Evolutionary conservation across 2,888 invertebrate species (phyloP).

Genomic region (Rhaphigaster nebulosa): DNA sequence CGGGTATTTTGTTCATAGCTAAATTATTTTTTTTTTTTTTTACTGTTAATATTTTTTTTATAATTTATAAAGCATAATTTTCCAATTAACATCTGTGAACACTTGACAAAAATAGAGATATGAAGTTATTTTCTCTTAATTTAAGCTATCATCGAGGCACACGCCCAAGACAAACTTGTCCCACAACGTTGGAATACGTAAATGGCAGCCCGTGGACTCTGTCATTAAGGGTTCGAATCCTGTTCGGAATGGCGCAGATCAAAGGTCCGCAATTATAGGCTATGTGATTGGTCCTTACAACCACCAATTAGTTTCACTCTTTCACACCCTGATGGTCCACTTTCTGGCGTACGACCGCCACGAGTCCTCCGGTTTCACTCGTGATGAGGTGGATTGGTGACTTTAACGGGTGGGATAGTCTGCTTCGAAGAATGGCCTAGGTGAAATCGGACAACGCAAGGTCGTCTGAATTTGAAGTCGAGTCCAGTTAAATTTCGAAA

Average conservation of each 20-base stretch:
- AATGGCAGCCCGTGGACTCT: neutral
- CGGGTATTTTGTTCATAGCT: too few species aligned
- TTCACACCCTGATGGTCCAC: constrained; percentile 25
- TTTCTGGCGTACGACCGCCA: constrained; percentile 7
- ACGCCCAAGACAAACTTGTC: constrained; percentile 18
- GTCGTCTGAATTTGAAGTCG: neutral
- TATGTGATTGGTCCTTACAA: neutral
- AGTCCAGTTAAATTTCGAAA: neutral
- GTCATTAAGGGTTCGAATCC: constrained; percentile 23
- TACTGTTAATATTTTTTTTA: neutral
- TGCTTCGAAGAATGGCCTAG: neutral
- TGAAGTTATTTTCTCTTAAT: constrained; percentile 27
- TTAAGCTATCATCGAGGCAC: neutral
- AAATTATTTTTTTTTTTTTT: too few species aligned
- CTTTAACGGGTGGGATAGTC: neutral
- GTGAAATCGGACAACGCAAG: neutral
- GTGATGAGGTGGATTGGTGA: constrained; percentile 20
- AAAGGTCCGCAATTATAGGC: constrained; percentile 10
- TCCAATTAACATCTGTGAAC: neutral
- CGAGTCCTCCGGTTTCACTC: neutral
- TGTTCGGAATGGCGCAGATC: constrained; percentile 3
- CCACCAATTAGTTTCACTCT: constrained; percentile 40
- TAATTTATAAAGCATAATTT: neutral
- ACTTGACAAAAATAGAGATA: neutral
- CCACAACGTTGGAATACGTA: neutral